phyloP scores from a whole-genome alignment of 2,797 vertebrate genomes.

The Todus mexicanus region DNA sequence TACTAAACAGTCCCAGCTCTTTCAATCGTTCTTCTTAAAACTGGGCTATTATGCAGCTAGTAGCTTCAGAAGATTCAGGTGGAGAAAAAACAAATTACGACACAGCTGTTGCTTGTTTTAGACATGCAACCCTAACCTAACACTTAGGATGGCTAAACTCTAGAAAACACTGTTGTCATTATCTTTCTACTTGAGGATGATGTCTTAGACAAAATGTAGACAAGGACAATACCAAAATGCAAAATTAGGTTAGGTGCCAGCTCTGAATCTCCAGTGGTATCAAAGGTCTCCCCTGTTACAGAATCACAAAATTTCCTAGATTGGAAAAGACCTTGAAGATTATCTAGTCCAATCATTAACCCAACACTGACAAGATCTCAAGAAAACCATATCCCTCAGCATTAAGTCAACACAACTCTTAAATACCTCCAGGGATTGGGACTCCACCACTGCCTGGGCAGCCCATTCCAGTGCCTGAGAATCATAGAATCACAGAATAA shows the following conservation, averaged over 20 bases:
- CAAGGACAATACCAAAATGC: background rate
- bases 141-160: background rate
- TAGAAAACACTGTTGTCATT: background rate
- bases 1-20: too few species aligned
- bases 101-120: background rate
- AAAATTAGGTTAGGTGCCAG: background rate
- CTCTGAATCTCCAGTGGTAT: background rate
- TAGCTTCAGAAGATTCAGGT: background rate
- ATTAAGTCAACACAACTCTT: too few species aligned
- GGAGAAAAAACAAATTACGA: background rate
- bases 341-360: too few species aligned
- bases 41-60: background rate
- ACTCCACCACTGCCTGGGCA: too few species aligned
- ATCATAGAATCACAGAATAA: too few species aligned
- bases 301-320: too few species aligned
- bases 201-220: background rate
- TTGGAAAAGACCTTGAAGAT: too few species aligned
- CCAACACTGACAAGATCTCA: too few species aligned
- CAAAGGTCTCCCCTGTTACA: background rate
- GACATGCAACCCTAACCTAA: background rate
- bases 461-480: too few species aligned
- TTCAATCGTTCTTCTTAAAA: too few species aligned
- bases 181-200: background rate
- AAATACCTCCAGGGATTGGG: too few species aligned
- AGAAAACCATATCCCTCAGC: too few species aligned